Conservation (phyloP, 2,888 invertebrate species). For the Amaurobius ferox region DNA sequence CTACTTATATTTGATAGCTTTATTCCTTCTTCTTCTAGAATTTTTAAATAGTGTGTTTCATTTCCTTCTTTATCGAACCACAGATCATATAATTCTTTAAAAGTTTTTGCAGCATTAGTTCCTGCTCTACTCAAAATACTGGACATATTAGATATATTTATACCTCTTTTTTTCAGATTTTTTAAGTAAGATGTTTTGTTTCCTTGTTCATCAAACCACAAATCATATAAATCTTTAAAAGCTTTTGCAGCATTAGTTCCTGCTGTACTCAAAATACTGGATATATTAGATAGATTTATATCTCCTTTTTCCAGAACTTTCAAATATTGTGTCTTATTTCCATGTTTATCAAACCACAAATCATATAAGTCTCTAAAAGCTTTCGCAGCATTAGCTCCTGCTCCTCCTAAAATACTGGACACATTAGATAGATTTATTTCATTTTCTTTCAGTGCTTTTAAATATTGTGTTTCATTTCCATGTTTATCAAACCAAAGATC, state of each 20-base stretch:
- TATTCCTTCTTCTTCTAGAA: conserved; percentile 20
- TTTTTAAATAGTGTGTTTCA: conserved; percentile 24
- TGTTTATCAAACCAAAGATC: conserved; percentile 36
- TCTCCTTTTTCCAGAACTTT: conserved; percentile 35
- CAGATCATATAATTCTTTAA: conserved; percentile 10
- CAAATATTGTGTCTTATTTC: conserved; percentile 42
- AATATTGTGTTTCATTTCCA: conserved; percentile 17
- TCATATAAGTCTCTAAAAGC: conserved; percentile 49
- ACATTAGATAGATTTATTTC: conserved; percentile 31
- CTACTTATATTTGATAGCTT: conserved; percentile 15
- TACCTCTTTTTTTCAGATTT: conserved; percentile 18
- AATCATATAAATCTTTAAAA: conserved; percentile 14
- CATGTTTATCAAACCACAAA: conserved; percentile 41
- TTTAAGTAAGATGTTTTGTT: conserved; percentile 22
- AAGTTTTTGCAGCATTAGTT: conserved; percentile 8
- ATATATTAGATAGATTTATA: conserved; percentile 30
- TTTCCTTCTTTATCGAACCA: conserved; percentile 17
- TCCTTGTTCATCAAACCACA: conserved; percentile 38
- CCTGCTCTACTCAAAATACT: conserved; percentile 25
- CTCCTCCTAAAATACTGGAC: conserved; percentile 41
- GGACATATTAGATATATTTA: conserved; percentile 35
- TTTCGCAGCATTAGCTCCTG: conserved; percentile 16
- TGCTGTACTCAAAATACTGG: conserved; percentile 44
- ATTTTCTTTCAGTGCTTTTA: conserved; percentile 24
- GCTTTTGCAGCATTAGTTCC: conserved; percentile 21